Conservation (phyloP, 2,888 invertebrate genomes). For the Rhodophaea formosa region DNA sequence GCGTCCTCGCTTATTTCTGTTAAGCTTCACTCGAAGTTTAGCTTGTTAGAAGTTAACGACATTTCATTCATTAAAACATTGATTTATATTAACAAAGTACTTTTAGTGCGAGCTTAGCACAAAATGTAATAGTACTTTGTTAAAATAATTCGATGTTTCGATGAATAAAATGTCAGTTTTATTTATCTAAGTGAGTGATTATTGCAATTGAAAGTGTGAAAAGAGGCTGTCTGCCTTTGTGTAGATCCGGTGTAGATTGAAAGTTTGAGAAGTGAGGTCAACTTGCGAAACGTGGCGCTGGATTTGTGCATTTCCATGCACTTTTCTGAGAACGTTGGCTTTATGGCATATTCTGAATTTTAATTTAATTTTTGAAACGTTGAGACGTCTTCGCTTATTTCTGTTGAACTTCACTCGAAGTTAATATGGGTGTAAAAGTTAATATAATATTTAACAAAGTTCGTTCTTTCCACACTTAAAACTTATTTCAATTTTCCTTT, state of each 20-base stretch:
- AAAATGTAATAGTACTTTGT: no score
- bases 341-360: neutral
- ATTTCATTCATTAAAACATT: no score
- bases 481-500: no score
- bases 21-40: neutral
- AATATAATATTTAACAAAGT: neutral
- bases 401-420: neutral
- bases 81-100: no score
- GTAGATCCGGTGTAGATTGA: neutral
- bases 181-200: no score
- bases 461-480: neutral
- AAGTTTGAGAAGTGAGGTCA: constrained; percentile 8
- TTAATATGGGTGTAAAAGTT: neutral
- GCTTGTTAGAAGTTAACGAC: no score
- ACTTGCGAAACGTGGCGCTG: constrained; percentile 13
- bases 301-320: constrained; percentile 7
- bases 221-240: neutral
- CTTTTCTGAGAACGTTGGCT: neutral
- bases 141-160: no score
- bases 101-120: no score
- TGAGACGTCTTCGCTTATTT: neutral
- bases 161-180: no score
- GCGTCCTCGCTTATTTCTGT: neutral
- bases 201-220: neutral
- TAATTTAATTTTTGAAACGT: neutral